phyloP scores from a whole-genome alignment of 2,113 vertebrate genomes.

The Paratilapia polleni region DNA sequence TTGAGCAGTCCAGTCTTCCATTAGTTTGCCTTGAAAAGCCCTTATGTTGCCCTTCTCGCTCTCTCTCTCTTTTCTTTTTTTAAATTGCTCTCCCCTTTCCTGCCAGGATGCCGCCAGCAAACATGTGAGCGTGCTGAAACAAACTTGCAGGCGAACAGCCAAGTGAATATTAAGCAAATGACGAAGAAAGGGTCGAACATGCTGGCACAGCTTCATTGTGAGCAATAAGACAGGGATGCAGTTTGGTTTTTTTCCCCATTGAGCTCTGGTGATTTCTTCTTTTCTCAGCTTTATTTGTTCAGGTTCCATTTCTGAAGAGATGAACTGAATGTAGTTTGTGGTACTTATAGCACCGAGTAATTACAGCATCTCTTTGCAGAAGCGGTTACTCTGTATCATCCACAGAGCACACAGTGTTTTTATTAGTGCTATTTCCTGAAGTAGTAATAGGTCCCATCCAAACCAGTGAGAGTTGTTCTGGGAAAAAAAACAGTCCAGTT shows the following conservation, averaged over 20 bases:
- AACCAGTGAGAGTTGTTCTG: not conserved
- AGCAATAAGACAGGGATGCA: not conserved
- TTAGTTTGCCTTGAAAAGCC: slow-evolving; percentile 57
- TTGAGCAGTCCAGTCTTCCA: slow-evolving; percentile 57
- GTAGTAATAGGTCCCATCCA: not conserved
- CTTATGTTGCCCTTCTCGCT: slow-evolving; percentile 52
- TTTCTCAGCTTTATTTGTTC: not conserved
- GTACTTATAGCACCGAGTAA: not conserved
- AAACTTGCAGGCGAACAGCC: not conserved
- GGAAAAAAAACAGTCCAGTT: not conserved
- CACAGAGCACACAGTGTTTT: not conserved
- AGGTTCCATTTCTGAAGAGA: not conserved
- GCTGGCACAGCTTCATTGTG: not conserved
- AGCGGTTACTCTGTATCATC: not conserved
- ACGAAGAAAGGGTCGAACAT: not conserved
- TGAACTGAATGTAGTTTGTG: not conserved
- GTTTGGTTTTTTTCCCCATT: not conserved
- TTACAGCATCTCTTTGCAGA: too few relatives aligned
- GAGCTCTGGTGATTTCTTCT: not conserved
- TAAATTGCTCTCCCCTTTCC: not conserved
- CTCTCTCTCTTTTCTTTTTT: too few relatives aligned
- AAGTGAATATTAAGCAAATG: not conserved
- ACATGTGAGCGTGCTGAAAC: slow-evolving; percentile 5
- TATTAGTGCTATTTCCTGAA: not conserved
- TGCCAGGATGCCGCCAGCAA: slow-evolving; percentile 4